Evolutionary conservation across 2,888 invertebrate genomes (phyloP).

Genomic region (Drosophila putrida): DNA sequence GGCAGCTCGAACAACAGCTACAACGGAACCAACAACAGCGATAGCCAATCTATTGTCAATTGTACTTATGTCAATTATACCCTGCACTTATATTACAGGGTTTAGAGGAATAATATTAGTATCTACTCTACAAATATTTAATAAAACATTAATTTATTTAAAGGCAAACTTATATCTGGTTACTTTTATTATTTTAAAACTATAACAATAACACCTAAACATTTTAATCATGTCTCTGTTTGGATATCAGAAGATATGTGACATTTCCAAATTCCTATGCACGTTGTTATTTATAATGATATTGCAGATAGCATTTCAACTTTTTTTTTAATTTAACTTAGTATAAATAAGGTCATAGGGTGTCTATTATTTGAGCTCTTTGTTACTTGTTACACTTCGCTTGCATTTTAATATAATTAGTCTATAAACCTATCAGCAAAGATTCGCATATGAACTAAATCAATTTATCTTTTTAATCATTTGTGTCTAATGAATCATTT

Average conservation of each 20-base stretch:
- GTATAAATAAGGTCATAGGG: too few species aligned
- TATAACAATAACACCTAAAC: neutral
- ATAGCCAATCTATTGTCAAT: neutral
- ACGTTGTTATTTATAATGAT: neutral
- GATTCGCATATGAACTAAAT: neutral
- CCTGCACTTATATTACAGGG: neutral
- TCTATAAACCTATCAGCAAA: neutral
- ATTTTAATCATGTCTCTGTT: too few species aligned
- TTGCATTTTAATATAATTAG: neutral
- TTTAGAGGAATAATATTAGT: neutral
- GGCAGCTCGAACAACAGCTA: conserved; percentile 18
- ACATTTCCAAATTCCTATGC: neutral
- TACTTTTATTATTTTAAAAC: neutral
- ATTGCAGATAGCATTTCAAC: neutral
- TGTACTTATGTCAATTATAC: conserved; percentile 6
- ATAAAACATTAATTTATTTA: neutral
- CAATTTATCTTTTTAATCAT: neutral
- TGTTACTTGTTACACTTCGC: neutral
- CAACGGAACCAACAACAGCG: conserved; percentile 3
- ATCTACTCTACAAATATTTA: neutral
- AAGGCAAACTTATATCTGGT: neutral
- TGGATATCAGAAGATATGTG: neutral
- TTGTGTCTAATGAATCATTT: conserved; percentile 27
- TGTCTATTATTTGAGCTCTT: neutral
- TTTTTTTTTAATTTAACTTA: too few species aligned